phyloP scores from a whole-genome alignment of 2,113 vertebrate genomes.

The Camelus bactrianus region DNA sequence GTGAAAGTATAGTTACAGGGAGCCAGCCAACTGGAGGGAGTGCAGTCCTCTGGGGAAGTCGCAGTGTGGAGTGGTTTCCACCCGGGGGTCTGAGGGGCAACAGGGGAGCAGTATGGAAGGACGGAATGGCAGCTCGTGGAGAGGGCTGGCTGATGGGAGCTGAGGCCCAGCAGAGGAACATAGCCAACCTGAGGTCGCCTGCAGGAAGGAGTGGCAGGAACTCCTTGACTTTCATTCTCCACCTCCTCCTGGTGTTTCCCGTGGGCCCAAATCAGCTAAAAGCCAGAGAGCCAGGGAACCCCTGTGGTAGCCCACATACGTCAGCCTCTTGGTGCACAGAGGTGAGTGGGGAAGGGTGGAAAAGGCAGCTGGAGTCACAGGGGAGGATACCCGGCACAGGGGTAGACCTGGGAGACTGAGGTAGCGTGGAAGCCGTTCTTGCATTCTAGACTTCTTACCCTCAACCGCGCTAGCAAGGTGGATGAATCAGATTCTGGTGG shows the following conservation, averaged over 20 bases:
- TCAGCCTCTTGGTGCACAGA: not conserved
- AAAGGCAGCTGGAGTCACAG: not conserved
- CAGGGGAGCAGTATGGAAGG: not conserved
- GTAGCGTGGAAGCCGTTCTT: not conserved
- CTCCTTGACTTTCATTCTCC: not conserved
- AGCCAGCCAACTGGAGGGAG: not conserved
- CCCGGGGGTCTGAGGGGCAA: too few relatives aligned
- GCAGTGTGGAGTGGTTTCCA: not conserved
- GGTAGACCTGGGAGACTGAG: not conserved
- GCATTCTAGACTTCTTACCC: not conserved
- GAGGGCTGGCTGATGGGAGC: not conserved
- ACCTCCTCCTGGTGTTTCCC: not conserved
- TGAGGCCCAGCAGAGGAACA: not conserved
- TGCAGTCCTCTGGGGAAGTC: not conserved
- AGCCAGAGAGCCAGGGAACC: not conserved
- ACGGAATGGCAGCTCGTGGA: not conserved
- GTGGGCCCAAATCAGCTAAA: not conserved
- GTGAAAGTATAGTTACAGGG: not conserved
- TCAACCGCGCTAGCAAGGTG: not conserved
- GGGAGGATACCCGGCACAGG: not conserved
- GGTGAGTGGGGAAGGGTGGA: not conserved
- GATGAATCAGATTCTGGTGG: not conserved
- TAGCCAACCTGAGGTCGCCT: not conserved
- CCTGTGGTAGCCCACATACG: not conserved
- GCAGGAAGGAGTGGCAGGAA: not conserved